These are phyloP conservation scores for Meiosimyza platycephala DNA, from an alignment of 2,888 invertebrate species.

Conservation along the genomic window DNA sequence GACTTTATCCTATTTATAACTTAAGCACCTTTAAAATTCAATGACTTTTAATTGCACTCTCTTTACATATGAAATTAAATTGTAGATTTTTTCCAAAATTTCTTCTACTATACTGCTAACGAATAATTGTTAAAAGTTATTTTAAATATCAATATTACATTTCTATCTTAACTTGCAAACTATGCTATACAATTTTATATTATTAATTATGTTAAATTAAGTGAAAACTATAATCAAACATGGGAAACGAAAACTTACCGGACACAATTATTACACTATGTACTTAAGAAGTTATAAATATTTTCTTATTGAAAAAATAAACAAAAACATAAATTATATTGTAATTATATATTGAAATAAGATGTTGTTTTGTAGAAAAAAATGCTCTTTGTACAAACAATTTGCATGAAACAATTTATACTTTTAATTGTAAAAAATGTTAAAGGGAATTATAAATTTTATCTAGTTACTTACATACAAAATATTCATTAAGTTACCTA, in stretches of 20 bases:
- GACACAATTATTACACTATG: slow-evolving; percentile 12
- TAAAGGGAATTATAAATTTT: neutral
- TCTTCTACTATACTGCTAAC: neutral
- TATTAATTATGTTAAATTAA: no score
- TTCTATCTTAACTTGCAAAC: no score
- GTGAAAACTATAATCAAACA: slow-evolving; percentile 15
- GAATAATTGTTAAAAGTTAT: neutral
- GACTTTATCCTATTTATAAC: neutral
- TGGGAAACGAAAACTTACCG: slow-evolving; percentile 26
- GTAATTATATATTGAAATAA: neutral
- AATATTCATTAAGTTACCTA: no score
- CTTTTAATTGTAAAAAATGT: slow-evolving; percentile 1
- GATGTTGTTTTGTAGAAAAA: neutral
- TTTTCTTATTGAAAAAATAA: no score
- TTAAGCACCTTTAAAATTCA: neutral
- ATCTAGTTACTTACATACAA: neutral
- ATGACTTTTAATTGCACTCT: neutral
- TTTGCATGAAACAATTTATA: neutral
- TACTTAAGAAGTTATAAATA: no score
- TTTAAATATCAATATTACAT: neutral
- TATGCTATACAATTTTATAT: no score
- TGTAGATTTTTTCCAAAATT: neutral
- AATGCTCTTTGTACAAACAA: neutral
- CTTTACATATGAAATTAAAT: slow-evolving; percentile 1
- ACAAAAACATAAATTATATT: neutral